Evolutionary conservation across 1,140 invertebrate genomes (phyloP), one percentile per base, ranked within the genome.

Genomic region (Papilio polytes): DNA sequence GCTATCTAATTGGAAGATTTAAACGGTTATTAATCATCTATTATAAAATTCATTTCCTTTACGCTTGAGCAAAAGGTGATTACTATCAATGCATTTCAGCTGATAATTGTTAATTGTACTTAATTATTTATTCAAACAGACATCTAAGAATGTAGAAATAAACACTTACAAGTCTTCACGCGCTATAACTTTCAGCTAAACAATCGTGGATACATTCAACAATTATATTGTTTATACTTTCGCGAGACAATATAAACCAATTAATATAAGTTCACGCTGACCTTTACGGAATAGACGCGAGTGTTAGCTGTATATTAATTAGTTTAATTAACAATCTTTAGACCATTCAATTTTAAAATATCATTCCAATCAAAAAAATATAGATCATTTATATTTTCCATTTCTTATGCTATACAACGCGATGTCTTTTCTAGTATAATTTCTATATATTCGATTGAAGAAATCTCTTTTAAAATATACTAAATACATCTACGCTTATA

Each of bases 1-100:
- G 63, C 63, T 70, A 70, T 70, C 63, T 70, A 31, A 70, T 31
- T 70, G 63, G 63, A 70, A 70, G 12, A 15, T 31, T 70, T 31
- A 31, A 70, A 31, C 26, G 53, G n/a, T 56, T 56, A 31, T 70
- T 70, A 70, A 0, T 26, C 26, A 70, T 7, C 63, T 70, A 31
- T 36, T 31, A 63, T 63, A 63, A 31, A 31, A 36, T 18, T 70
- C 63, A 70, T 10, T 70, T 70, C 63, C 59, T 63, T 63, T 26
- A 63, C 22, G 26, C 63, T 70, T 70, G 63, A 70, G 63, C 63
- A 70, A 70, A 70, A 70, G 22, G 26, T 70, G 63, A 66, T 36
- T 31, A 31, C 3, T 66, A 66, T 31, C 12, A 70, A 31, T 31
- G 12, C 26, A 59, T 26, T 22, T 31, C 22, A 66, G 22, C 59